Evolutionary conservation across 2,888 invertebrate genomes (phyloP).

Genomic region (Chalcosyrphus nemorum): DNA sequence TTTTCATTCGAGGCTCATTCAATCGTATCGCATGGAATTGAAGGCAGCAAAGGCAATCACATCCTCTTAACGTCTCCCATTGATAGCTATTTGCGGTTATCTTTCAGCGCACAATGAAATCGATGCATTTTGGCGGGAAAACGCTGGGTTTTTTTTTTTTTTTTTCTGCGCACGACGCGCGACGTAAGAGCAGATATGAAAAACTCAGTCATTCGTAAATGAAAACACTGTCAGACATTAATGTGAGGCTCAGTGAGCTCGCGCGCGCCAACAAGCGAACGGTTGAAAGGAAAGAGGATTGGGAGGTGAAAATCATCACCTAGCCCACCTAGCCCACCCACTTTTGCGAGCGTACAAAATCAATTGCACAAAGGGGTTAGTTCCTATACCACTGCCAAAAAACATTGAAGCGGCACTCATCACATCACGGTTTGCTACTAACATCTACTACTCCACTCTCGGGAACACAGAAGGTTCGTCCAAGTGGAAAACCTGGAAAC

Average conservation of each 20-base stretch:
- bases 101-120: conserved; percentile 65
- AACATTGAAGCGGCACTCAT: conserved; percentile 57
- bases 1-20: conserved; percentile 53
- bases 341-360: conserved; percentile 37
- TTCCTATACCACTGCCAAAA: conserved; percentile 40
- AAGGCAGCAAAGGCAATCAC: conserved; percentile 57
- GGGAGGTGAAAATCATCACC: conserved; percentile 34
- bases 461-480: conserved; percentile 21
- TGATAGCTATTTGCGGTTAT: conserved; percentile 71
- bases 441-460: conserved; percentile 15
- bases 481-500: conserved; percentile 57
- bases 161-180: conserved; percentile 5
- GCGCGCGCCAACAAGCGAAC: conserved; percentile 32
- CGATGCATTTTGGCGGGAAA: conserved; percentile 71
- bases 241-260: conserved; percentile 58
- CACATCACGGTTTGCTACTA: not conserved
- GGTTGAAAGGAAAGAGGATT: conserved; percentile 42
- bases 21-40: conserved; percentile 45
- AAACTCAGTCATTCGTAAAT: conserved; percentile 66
- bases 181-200: conserved; percentile 54
- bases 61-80: conserved; percentile 68
- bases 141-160: conserved; percentile 25
- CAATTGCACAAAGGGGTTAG: conserved; percentile 40
- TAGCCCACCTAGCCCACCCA: not conserved
- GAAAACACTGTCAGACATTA: conserved; percentile 70